Conservation (phyloP, 1,140 invertebrate genomes). For the Lasioglossum albipes region DNA sequence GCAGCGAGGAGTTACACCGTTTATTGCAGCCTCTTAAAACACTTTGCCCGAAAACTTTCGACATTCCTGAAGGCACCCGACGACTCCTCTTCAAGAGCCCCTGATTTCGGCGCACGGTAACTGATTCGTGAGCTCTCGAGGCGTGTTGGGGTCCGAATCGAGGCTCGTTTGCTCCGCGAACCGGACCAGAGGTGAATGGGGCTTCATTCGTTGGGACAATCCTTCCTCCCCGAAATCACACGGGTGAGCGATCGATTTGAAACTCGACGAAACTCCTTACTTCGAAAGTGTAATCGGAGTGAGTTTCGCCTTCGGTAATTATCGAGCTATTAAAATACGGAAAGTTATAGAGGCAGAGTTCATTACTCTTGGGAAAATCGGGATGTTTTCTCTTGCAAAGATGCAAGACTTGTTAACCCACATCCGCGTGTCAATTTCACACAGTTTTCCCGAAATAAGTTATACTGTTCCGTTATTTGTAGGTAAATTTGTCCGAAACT, state of each 20-base stretch:
- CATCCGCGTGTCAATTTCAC: no score
- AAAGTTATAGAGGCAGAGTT: no score
- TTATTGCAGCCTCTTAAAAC: background rate
- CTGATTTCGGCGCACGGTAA: conserved; percentile 17
- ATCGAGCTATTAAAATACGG: no score
- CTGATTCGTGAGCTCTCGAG: background rate
- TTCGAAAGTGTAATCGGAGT: no score
- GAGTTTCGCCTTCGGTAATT: no score
- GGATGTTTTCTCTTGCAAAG: no score
- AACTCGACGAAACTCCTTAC: no score
- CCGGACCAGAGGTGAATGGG: conserved; percentile 15
- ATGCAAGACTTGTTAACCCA: no score
- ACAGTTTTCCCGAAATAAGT: no score
- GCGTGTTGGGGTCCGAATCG: conserved; percentile 9
- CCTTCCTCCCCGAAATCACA: background rate
- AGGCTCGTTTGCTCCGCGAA: conserved; percentile 5
- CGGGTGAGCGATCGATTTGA: background rate
- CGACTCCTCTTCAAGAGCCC: background rate
- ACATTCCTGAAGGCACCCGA: background rate
- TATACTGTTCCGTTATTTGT: no score
- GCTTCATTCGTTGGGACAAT: conserved; percentile 31
- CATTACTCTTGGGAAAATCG: no score
- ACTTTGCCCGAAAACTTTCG: background rate
- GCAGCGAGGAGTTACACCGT: background rate
- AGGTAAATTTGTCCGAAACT: no score